phyloP scores from a whole-genome alignment of 1,140 invertebrate species.

The Atta texana region DNA sequence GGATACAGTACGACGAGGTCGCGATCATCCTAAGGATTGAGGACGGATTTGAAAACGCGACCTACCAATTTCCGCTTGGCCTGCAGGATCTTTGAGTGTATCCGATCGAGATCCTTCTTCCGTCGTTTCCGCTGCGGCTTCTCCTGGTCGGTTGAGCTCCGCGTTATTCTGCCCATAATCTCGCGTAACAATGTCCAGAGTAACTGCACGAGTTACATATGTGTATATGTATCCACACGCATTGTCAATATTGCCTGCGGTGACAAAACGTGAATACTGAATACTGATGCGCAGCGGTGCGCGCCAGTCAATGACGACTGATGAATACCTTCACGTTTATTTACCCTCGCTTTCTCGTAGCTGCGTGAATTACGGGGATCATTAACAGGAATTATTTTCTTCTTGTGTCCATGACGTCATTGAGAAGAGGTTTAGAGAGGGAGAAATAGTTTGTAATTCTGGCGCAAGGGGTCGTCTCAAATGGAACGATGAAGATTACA shows the following conservation, averaged over 20 bases:
- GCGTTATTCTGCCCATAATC: not conserved
- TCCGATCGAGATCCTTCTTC: not conserved
- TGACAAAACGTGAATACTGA: not conserved
- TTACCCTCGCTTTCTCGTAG: conserved; percentile 1
- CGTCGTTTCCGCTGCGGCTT: conserved; percentile 1
- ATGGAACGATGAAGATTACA: no score
- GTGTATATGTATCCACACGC: not conserved
- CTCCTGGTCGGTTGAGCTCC: not conserved
- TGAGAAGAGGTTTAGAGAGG: no score
- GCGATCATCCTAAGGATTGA: no score
- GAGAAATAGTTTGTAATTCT: not conserved
- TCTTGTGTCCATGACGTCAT: not conserved
- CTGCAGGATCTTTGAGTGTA: conserved; percentile 33
- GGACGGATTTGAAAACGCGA: not conserved
- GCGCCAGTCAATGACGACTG: not conserved
- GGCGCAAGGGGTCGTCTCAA: not conserved
- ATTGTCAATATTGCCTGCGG: not conserved
- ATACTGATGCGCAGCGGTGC: not conserved
- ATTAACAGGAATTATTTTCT: not conserved
- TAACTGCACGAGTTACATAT: not conserved
- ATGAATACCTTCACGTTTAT: conserved; percentile 3
- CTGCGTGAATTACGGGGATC: not conserved
- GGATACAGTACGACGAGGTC: not conserved
- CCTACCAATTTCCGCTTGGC: conserved; percentile 31
- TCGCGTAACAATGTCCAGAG: not conserved